Evolutionary conservation across 2,888 invertebrate genomes (phyloP).

Genomic region (Tinea trinotella): DNA sequence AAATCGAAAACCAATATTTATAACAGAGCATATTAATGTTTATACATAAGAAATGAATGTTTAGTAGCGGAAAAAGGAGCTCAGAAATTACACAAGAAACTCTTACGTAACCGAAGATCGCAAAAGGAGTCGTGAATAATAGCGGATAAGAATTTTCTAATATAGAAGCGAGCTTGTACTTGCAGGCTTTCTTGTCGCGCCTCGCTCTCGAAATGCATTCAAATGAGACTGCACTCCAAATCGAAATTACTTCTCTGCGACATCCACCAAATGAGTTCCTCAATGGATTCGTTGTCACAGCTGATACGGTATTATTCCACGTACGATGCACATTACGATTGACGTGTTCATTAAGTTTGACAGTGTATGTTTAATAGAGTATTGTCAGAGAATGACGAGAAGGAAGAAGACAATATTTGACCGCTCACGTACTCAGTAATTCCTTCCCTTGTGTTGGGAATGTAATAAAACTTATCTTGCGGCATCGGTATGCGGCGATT

Average conservation of each 20-base stretch:
- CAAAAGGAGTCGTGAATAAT: constrained; percentile 24
- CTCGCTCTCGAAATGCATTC: constrained; percentile 31
- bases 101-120: constrained; percentile 19
- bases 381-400: constrained; percentile 42
- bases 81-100: neutral
- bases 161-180: constrained; percentile 25
- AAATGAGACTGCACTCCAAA: constrained; percentile 34
- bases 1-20: neutral
- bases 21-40: too few relatives aligned
- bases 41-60: neutral
- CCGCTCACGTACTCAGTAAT: constrained; percentile 43
- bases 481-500: constrained; percentile 38
- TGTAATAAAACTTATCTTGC: constrained; percentile 54
- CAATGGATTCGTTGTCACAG: neutral
- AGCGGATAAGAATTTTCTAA: constrained; percentile 18
- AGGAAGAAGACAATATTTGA: constrained; percentile 40
- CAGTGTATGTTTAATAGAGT: constrained; percentile 48
- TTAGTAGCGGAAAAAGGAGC: neutral
- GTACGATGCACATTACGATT: constrained; percentile 8
- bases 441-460: constrained; percentile 42
- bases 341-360: constrained; percentile 26
- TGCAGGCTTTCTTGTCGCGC: constrained; percentile 25
- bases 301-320: neutral
- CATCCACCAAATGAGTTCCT: neutral
- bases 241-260: constrained; percentile 14